Conservation (phyloP, 2,113 vertebrate species). For the Pongo abelii region DNA sequence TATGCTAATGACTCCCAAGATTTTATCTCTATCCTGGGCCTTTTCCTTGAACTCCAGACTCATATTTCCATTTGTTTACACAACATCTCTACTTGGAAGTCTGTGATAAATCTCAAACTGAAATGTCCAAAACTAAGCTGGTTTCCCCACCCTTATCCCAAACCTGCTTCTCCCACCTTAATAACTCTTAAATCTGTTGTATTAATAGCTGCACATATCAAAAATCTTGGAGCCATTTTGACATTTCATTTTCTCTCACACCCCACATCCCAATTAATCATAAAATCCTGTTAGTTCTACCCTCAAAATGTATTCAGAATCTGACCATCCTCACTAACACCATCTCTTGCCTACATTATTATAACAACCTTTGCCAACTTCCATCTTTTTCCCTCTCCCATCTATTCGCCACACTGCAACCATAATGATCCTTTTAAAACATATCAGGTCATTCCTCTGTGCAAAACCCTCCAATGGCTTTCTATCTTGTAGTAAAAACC, state of each 20-base stretch:
- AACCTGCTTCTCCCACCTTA: not conserved
- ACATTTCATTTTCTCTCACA: not conserved
- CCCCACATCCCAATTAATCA: not conserved
- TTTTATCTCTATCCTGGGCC: not conserved
- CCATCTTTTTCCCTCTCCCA: not conserved
- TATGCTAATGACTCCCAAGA: not conserved
- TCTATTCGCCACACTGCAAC: not conserved
- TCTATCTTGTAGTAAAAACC: not conserved
- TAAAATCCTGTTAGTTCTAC: not conserved
- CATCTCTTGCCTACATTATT: not conserved
- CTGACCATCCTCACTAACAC: not conserved
- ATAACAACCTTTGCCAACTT: not conserved
- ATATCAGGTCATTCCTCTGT: not conserved
- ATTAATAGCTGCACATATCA: not conserved
- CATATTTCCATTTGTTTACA: not conserved
- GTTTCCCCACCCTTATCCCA: not conserved
- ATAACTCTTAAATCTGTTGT: not conserved
- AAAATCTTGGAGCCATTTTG: not conserved
- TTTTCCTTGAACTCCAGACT: not conserved
- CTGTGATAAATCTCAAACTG: not conserved
- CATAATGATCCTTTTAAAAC: not conserved
- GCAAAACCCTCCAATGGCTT: not conserved
- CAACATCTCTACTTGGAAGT: not conserved
- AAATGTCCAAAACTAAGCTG: not conserved
- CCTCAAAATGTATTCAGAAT: not conserved